Conservation (phyloP, 2,113 vertebrate species). For the Oncorhynchus gorbuscha region DNA sequence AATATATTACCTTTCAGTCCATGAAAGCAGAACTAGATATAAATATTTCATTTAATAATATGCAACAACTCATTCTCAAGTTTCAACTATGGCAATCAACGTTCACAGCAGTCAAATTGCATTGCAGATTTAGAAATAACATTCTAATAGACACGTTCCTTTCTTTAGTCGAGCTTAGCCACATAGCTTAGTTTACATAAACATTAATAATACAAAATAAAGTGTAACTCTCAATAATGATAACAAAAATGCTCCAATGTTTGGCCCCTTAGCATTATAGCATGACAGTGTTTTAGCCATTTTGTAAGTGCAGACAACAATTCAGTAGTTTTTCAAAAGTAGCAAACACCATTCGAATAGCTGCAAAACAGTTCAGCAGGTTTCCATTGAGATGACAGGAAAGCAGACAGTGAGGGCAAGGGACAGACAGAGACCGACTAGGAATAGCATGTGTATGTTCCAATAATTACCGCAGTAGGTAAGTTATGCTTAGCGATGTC, state of each 20-base stretch:
- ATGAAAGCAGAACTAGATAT: slow-evolving; percentile 71
- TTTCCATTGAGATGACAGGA: slow-evolving; percentile 33
- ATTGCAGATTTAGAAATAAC: slow-evolving; percentile 63
- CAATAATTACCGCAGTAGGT: slow-evolving; percentile 20
- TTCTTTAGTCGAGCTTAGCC: slow-evolving; percentile 52
- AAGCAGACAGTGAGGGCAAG: slow-evolving; percentile 28
- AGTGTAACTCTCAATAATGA: too few species aligned
- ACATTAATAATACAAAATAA: too few species aligned
- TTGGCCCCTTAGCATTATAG: slow-evolving; percentile 25
- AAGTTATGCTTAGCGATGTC: slow-evolving; percentile 27
- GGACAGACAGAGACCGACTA: neutral
- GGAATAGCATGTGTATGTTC: slow-evolving; percentile 27
- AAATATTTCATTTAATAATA: slow-evolving; percentile 65
- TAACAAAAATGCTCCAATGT: slow-evolving; percentile 21
- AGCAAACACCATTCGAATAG: slow-evolving; percentile 57
- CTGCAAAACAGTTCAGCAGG: slow-evolving; percentile 36
- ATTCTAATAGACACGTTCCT: slow-evolving; percentile 57
- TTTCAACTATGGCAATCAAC: slow-evolving; percentile 65
- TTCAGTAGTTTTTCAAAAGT: slow-evolving; percentile 41
- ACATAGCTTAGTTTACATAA: slow-evolving; percentile 16
- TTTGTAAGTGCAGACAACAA: slow-evolving; percentile 24
- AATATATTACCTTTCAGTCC: slow-evolving; percentile 73
- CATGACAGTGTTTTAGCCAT: slow-evolving; percentile 24
- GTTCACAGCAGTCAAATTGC: slow-evolving; percentile 55
- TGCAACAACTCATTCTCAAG: slow-evolving; percentile 66